A percentile compares a stretch with the other conserved stretches of the same genome.
phyloP scores from a whole-genome alignment of 2,888 invertebrate species.

The Drosophila subsilvestris region DNA sequence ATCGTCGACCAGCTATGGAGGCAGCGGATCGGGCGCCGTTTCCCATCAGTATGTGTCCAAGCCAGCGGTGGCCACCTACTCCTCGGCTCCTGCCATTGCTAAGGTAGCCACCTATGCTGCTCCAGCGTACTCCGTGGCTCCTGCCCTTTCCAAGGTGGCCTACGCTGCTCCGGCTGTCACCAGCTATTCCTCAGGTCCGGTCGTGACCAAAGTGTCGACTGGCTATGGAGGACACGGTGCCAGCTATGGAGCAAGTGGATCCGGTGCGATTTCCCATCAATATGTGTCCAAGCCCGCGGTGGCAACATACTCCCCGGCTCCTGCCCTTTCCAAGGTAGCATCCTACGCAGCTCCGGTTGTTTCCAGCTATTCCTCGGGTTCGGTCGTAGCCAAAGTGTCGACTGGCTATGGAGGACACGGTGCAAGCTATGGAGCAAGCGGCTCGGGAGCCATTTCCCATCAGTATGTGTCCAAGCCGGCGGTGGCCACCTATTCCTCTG shows the following conservation, averaged over 20 bases:
- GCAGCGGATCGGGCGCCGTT: conserved; percentile 37
- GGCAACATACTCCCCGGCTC: conserved; percentile 41
- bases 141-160: conserved; percentile 49
- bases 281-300: conserved; percentile 67
- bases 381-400: conserved; percentile 47
- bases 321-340: conserved; percentile 56
- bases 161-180: conserved; percentile 41
- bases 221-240: too few species aligned
- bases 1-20: conserved; percentile 31
- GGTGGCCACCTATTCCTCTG: conserved; percentile 51
- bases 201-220: conserved; percentile 44
- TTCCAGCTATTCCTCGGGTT: conserved; percentile 47
- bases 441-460: conserved; percentile 56
- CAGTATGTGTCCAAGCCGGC: conserved; percentile 69
- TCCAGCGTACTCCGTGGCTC: conserved; percentile 53
- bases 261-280: conserved; percentile 64
- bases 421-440: background rate
- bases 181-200: conserved; percentile 58
- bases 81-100: conserved; percentile 47
- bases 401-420: conserved; percentile 20
- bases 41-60: conserved; percentile 69
- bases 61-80: conserved; percentile 75
- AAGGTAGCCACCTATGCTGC: conserved; percentile 53
- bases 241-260: conserved; percentile 32
- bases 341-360: conserved; percentile 78